phyloP scores from a whole-genome alignment of 1,140 invertebrate species.

The Ptiloglossa arizonensis region DNA sequence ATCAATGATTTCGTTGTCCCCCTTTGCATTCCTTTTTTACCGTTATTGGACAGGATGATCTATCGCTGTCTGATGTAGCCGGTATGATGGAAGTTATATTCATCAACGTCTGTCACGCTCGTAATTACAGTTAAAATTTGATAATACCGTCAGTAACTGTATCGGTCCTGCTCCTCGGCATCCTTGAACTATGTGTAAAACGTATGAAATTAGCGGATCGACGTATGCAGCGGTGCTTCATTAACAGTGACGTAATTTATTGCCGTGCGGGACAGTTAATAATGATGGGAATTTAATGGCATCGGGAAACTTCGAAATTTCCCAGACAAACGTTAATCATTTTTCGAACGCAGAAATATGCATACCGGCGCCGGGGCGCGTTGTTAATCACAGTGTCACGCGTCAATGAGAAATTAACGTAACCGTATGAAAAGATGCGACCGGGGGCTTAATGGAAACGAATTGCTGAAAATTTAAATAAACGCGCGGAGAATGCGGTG shows the following conservation, averaged over 20 bases:
- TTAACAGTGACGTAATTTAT: constrained; percentile 42
- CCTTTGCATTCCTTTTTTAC: too few species aligned
- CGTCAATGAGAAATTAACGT: constrained; percentile 25
- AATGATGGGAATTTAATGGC: constrained; percentile 41
- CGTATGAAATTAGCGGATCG: constrained; percentile 34
- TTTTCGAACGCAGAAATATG: constrained; percentile 18
- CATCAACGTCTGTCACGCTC: constrained; percentile 51
- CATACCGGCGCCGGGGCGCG: background rate
- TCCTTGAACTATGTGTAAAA: constrained; percentile 45
- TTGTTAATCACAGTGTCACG: constrained; percentile 21
- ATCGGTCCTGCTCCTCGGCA: constrained; percentile 18
- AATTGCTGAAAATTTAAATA: background rate
- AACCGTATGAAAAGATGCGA: background rate
- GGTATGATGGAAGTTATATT: constrained; percentile 50
- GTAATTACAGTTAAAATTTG: constrained; percentile 56
- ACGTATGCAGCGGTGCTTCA: constrained; percentile 21
- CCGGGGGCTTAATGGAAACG: background rate
- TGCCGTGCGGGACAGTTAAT: constrained; percentile 24
- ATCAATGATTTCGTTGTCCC: too few species aligned
- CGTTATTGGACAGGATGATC: constrained; percentile 10
- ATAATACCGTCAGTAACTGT: constrained; percentile 38
- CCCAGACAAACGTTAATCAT: constrained; percentile 31
- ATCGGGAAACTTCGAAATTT: constrained; percentile 33
- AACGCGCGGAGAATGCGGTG: background rate
- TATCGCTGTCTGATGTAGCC: constrained; percentile 17